Conservation (phyloP, 2,888 invertebrate species). For the Loripinus fragilis region DNA sequence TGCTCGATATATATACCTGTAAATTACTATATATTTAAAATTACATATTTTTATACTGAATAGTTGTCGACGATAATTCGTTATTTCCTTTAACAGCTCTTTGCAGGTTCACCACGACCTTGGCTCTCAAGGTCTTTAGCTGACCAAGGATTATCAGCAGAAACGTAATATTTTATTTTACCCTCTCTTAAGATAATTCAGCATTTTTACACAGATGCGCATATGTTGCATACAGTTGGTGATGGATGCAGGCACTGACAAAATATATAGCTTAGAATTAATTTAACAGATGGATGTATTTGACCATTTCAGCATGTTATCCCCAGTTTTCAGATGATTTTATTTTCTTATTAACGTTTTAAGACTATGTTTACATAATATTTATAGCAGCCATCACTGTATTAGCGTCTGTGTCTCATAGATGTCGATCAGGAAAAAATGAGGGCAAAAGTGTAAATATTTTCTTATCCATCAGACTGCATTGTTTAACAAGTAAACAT, state of each 20-base stretch:
- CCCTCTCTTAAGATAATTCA: conserved; percentile 34
- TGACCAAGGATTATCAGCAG: conserved; percentile 18
- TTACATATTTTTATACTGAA: too few species aligned
- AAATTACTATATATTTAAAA: too few species aligned
- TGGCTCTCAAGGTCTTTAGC: conserved; percentile 26
- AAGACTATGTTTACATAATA: too few species aligned
- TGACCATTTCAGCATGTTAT: background rate
- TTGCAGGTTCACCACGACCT: conserved; percentile 62
- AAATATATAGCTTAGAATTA: background rate
- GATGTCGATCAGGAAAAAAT: too few species aligned
- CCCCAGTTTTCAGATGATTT: too few species aligned
- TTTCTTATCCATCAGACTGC: too few species aligned
- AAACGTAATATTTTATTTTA: conserved; percentile 63
- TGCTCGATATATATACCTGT: too few species aligned
- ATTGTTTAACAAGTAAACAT: too few species aligned
- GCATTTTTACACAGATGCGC: conserved; percentile 58
- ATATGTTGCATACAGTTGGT: conserved; percentile 62
- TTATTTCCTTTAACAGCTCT: conserved; percentile 64
- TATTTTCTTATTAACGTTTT: too few species aligned
- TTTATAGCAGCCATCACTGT: too few species aligned
- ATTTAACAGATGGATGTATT: background rate
- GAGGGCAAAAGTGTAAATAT: too few species aligned
- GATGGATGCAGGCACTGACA: conserved; percentile 55
- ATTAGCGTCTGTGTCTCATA: too few species aligned
- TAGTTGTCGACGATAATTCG: background rate